Evolutionary conservation across 2,113 vertebrate species (phyloP).

Genomic region (Gambusia holbrooki): DNA sequence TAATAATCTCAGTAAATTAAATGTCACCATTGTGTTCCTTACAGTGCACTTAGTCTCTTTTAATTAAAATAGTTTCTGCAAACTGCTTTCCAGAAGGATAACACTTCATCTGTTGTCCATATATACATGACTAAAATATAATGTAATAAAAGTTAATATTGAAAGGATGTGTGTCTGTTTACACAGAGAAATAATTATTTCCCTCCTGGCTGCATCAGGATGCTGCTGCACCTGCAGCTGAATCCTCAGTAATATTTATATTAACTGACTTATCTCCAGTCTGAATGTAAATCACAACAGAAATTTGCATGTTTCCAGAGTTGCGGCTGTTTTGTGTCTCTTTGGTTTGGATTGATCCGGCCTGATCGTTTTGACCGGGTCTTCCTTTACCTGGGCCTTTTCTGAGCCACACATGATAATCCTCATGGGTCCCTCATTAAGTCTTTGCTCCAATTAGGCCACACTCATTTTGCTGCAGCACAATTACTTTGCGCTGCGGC

Average conservation of each 20-base stretch:
- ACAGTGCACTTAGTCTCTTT: no score
- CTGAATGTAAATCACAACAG: constrained; percentile 1
- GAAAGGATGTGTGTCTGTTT: no score
- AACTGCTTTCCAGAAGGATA: no score
- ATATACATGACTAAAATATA: no score
- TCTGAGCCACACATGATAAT: constrained; percentile 70
- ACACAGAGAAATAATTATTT: background rate
- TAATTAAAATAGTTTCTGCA: no score
- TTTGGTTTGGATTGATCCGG: constrained; percentile 32
- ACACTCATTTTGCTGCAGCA: constrained; percentile 60
- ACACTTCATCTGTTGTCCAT: no score
- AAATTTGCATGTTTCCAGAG: constrained; percentile 2
- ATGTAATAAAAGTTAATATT: no score
- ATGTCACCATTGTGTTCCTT: no score
- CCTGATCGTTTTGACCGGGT: constrained; percentile 63
- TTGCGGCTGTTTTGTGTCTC: constrained; percentile 31
- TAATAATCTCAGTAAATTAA: no score
- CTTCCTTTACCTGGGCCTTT: constrained; percentile 72
- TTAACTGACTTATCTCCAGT: constrained; percentile 25
- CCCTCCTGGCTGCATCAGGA: constrained; percentile 1
- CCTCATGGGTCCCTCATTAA: constrained; percentile 71
- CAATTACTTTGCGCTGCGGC: constrained; percentile 59
- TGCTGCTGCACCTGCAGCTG: constrained; percentile 5
- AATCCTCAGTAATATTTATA: constrained; percentile 33
- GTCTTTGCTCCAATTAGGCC: constrained; percentile 76